phyloP scores from a whole-genome alignment of 2,888 invertebrate genomes.

The Phengaris arion region DNA sequence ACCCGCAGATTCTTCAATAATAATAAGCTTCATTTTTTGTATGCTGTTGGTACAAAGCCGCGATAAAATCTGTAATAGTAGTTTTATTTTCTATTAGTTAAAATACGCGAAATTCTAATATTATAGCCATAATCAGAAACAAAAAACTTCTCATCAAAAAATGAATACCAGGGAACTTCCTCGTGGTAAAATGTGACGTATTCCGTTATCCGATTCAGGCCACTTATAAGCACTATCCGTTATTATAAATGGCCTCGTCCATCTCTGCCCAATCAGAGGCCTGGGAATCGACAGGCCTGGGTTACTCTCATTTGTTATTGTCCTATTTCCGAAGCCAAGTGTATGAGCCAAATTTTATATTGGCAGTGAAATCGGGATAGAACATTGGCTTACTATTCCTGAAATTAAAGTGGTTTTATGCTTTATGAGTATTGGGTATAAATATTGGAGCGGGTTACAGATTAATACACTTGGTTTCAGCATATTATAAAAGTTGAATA shows the following conservation, averaged over 20 bases:
- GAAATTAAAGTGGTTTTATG: conserved; percentile 19
- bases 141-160: too few relatives aligned
- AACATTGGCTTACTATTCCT: conserved; percentile 21
- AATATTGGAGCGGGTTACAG: neutral
- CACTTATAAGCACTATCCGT: conserved; percentile 15
- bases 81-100: too few relatives aligned
- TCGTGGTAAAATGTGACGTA: neutral
- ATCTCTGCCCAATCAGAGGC: conserved; percentile 40
- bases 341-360: conserved; percentile 50
- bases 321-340: conserved; percentile 66
- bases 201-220: conserved; percentile 18
- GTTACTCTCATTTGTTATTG: conserved; percentile 61
- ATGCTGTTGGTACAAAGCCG: too few relatives aligned
- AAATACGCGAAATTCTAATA: too few relatives aligned
- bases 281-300: conserved; percentile 56
- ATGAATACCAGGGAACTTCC: neutral
- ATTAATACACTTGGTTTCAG: neutral
- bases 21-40: too few relatives aligned
- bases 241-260: conserved; percentile 29
- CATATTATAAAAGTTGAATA: neutral
- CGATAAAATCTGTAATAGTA: too few relatives aligned
- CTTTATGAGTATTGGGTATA: conserved; percentile 1
- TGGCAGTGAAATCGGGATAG: conserved; percentile 42
- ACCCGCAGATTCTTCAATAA: too few relatives aligned
- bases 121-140: too few relatives aligned